Evolutionary conservation across 2,797 vertebrate species (phyloP).

Genomic region (Bradypodion ventrale): DNA sequence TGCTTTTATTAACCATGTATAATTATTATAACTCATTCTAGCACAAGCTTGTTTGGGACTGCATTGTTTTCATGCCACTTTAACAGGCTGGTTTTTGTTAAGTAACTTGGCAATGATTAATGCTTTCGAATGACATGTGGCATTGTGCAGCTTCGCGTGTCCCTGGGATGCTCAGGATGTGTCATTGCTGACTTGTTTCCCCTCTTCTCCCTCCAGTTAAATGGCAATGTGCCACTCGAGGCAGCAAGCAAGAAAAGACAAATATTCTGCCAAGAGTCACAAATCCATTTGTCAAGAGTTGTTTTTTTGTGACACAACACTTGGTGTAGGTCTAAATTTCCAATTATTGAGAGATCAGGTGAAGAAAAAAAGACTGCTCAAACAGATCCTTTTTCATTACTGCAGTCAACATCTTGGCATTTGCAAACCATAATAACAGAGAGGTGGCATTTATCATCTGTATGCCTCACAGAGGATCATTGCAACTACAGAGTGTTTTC

Average conservation of each 20-base stretch:
- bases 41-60: constrained; percentile 73
- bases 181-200: constrained; percentile 66
- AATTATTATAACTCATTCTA: constrained; percentile 63
- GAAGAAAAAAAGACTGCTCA: constrained; percentile 43
- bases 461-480: constrained; percentile 19
- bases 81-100: constrained; percentile 73
- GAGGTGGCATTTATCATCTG: constrained; percentile 48
- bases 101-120: constrained; percentile 75
- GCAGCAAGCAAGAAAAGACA: constrained; percentile 45
- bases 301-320: constrained; percentile 51
- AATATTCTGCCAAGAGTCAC: constrained; percentile 63
- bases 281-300: constrained; percentile 54
- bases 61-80: constrained; percentile 73
- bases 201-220: constrained; percentile 67
- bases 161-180: constrained; percentile 68
- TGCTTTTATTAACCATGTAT: constrained; percentile 59
- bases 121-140: constrained; percentile 72
- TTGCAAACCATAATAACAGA: constrained; percentile 51
- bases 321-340: constrained; percentile 58
- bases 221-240: constrained; percentile 70
- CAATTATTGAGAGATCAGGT: constrained; percentile 58
- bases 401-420: constrained; percentile 54
- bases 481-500: background rate
- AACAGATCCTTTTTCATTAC: constrained; percentile 60
- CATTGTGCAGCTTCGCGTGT: constrained; percentile 68